These are phyloP conservation scores for Anguilla anguilla DNA, from an alignment of 2,797 vertebrate species.

Conservation along the genomic window DNA sequence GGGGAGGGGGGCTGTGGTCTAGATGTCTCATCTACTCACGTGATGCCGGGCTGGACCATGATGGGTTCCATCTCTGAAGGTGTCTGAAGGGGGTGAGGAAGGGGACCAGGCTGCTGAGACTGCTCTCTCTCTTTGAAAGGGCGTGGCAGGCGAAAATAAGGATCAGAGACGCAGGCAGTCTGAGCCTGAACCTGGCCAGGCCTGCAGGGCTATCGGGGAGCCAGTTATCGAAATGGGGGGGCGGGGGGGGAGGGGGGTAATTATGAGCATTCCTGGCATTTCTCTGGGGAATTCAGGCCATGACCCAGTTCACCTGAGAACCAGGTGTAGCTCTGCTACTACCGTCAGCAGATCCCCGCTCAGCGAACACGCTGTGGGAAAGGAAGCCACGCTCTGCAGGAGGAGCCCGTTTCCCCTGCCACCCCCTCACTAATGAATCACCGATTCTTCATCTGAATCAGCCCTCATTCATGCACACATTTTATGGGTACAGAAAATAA, in stretches of 20 bases:
- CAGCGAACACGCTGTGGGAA: background rate
- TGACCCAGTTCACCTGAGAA: constrained; percentile 33
- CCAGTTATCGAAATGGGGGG: background rate
- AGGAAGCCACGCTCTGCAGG: background rate
- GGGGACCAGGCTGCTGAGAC: background rate
- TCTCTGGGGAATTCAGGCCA: constrained; percentile 20
- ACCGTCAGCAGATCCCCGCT: background rate
- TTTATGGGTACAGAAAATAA: background rate
- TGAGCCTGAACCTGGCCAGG: background rate
- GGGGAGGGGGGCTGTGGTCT: background rate
- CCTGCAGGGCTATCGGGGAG: background rate
- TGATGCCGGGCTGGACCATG: background rate
- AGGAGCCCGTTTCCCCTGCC: background rate
- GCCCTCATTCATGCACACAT: background rate
- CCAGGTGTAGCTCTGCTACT: constrained; percentile 43
- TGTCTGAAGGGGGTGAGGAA: background rate
- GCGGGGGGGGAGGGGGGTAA: background rate
- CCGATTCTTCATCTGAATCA: background rate
- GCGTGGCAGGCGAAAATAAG: too few species aligned
- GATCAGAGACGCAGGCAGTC: background rate
- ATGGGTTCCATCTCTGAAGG: background rate
- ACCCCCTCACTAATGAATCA: background rate
- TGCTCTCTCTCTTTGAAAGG: background rate
- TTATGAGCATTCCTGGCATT: constrained; percentile 39
- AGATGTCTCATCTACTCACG: background rate